Evolutionary conservation across 2,797 vertebrate species (phyloP), one percentile per base, ranked within the genome.

Genomic region (Heterohyrax brucei): DNA sequence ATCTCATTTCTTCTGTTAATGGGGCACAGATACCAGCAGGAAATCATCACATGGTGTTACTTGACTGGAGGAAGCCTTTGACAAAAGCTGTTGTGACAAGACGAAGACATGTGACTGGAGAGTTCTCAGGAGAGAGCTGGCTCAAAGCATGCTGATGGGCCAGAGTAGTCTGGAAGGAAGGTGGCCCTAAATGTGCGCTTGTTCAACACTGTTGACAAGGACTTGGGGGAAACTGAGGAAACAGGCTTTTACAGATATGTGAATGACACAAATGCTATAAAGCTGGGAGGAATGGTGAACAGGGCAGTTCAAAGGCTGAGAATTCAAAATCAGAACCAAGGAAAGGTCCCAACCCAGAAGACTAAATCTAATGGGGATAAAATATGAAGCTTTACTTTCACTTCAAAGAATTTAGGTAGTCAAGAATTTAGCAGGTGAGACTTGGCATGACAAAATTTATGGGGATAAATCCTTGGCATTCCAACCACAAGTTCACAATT

Each of bases 1-100:
- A 80, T 13, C 50, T 86, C 68, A 80, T 84, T 97, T 92, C 95
- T 92, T 93, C 76, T 95, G 96, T 75, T 93, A 73, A 44, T 16
- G 39, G 68, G 91, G 61, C 86, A 95, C 72, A 56, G 33, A 68
- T 73, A 59, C n/a, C 44, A 30, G 61, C 91, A 89, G 97, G 87
- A 96, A 97, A 89, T 89, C 5, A 8, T 44, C 79, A 68, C n/a
- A 19, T 9, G 33, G 91, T 62, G 46, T 68, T 59, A 44, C 62
- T 87, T 72, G 93, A 81, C 83, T 62, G 44, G 44, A 95, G 84
- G 93, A 88, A 89, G 89, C 62, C 78, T 93, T 48, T 87, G 84
- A 95, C 89, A 93, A 94, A 79, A 77, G 39, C 76, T 87, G 91
- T 87, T 87, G 83, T 88, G 88, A 84, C 78, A 50, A 82, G 75